Base-by-base conservation (phyloP, 2,888 invertebrate genomes). In the Troglohyphantes excavatus region DNA sequence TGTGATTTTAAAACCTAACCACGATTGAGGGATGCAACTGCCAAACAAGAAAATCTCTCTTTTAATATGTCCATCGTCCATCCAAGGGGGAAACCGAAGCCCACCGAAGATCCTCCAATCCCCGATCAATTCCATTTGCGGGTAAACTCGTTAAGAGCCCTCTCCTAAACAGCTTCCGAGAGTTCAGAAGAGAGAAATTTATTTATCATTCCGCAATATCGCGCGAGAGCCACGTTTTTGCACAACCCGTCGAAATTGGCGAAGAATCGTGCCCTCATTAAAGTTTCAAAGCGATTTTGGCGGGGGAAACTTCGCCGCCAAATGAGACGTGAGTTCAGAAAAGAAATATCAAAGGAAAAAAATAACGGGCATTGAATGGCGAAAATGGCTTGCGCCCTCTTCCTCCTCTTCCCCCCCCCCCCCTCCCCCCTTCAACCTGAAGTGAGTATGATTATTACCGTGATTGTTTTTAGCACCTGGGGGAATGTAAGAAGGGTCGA, bases 121-220 rank as follows among this genome's bases (percentile, higher is more conserved):
- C 59, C 68, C 75, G 82, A 89, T 89, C 88, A 89, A 89, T 89
- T 89, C 88, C 88, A 89, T 89, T 89, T 89, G 88, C 76, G 82
- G 82, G 82, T 89, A 83, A 89, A 89, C 88, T 89, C 88, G 88
- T 89, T 89, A 89, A 76, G 73, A 83, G 70, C 61, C 39, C 65
- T n/a, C 72, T 27, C 73, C 83, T 72, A 46, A 73, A 81, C 81
- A 79, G 63, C 83, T 70, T 61, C n/a, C 67, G 19, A 29, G 79
- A 67, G 53, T 23, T 26, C 26, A 26, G 72, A 59, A 61, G 39
- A 70, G 23, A 67, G 85, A 86, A 89, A 89, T 82, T 89, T 89
- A 89, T 89, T 89, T 89, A 89, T 89, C 81, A 89, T 82, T 82
- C 82, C 63, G 88, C 82, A 89, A 89, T 89, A 89, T 89, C 75